Base-by-base conservation (phyloP, 1,140 invertebrate genomes). In the Drosophila pallidifrons region DNA sequence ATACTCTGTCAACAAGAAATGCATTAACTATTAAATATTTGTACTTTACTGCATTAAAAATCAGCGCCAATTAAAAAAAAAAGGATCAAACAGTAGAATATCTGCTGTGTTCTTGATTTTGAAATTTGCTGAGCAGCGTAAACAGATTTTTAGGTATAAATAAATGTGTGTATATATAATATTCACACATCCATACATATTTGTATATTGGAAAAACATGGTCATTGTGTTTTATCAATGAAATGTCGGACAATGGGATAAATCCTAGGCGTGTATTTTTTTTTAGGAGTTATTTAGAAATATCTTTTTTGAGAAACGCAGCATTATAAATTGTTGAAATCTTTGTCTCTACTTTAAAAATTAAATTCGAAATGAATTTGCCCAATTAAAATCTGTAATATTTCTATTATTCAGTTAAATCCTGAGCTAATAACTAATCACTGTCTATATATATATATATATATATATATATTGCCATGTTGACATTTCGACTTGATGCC, bases 221-320 rank as follows among this genome's bases (percentile, higher is more conserved):
- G 63, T 63, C 77, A 71, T 49, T 43, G 41, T n/a, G n/a, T 43
- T 82, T 86, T 82, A 86, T 86, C 79, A 87, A 86, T 82, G 82
- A 88, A 65, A 76, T 11, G 28, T 58, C 10, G 2, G 41, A 7
- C 41, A 43, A 25, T 43, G 25, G 11, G 35, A 38, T 38, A 38
- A 38, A 30, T 59, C 5, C 20, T 46, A 3, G 1, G 3, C 32
- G 25, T n/a, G 13, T 5, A 38, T 57, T 35, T 38, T 20, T 3
- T 38, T 11, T 3, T 20, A 5, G 11, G 5, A 46, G 20, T 46
- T 32, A 32, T 32, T 6, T 7, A 32, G 5, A 5, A 32, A 32
- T 32, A 32, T 7, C n/a, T n/a, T n/a, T 32, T 32, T 7, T 6
- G 5, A 32, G 2, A 20, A 20, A 20, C 16, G 0, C 3, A 20